Percentiles rank a stretch among this genome's conserved stretches.
Evolutionary conservation across 2,113 vertebrate species (phyloP).

Genomic region (Merops nubicus): DNA sequence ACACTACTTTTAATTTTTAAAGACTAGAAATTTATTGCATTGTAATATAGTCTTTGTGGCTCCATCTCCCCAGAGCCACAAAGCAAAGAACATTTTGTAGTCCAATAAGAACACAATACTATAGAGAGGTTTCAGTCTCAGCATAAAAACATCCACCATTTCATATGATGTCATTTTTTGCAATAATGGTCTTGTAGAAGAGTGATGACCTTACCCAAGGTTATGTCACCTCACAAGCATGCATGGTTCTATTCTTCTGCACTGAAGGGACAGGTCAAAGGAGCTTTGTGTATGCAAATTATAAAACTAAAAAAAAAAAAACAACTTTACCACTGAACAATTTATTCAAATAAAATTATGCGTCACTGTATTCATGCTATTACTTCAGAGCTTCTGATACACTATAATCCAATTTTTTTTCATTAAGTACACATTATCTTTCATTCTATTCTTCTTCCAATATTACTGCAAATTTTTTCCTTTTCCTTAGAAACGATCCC

Average conservation of each 20-base stretch:
- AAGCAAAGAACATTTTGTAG: constrained; percentile 3
- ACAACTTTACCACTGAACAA: not conserved
- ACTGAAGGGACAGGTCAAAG: not conserved
- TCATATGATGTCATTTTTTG: not conserved
- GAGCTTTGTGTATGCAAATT: not conserved
- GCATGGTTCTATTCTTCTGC: not conserved
- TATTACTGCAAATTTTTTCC: not conserved
- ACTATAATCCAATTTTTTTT: not conserved
- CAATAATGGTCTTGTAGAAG: not conserved
- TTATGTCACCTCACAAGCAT: not conserved
- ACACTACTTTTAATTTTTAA: constrained; percentile 55
- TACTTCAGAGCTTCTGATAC: not conserved
- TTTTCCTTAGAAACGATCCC: not conserved
- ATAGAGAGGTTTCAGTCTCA: not conserved
- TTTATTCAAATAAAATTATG: not conserved
- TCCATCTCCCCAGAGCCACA: not conserved
- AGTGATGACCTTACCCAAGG: not conserved
- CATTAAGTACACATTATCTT: not conserved
- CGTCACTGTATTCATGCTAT: not conserved
- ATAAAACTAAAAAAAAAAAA: not conserved
- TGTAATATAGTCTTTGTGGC: not conserved
- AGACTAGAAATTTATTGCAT: not conserved
- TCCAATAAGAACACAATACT: not conserved
- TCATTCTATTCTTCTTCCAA: not conserved
- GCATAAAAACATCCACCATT: not conserved